These are phyloP conservation scores for Drosophila persimilis DNA, from an alignment of 1,140 invertebrate species.

Conservation along the genomic window DNA sequence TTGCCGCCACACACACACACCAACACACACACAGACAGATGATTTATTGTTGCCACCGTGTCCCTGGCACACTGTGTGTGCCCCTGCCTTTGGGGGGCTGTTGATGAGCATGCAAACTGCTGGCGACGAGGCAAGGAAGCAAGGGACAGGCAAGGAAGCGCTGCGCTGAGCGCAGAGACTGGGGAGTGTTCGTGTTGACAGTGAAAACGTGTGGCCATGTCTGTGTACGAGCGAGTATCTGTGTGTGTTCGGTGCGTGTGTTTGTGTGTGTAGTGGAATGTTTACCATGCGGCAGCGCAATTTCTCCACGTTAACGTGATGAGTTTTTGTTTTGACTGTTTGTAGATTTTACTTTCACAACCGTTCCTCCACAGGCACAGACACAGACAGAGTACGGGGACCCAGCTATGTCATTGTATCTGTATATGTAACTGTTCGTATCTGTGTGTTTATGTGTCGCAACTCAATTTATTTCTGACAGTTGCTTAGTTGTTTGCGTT, in stretches of 20 bases:
- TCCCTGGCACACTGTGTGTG: constrained; percentile 34
- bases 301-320: constrained; percentile 67
- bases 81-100: constrained; percentile 21
- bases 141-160: not conserved
- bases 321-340: constrained; percentile 66
- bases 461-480: constrained; percentile 66
- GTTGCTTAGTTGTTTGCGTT: constrained; percentile 39
- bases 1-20: constrained; percentile 17
- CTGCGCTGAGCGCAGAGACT: constrained; percentile 37
- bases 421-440: not conserved
- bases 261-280: constrained; percentile 46
- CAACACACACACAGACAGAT: constrained; percentile 39
- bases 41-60: constrained; percentile 68
- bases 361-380: not conserved
- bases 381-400: constrained; percentile 2
- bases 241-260: constrained; percentile 8
- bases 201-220: constrained; percentile 63
- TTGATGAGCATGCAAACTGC: constrained; percentile 58
- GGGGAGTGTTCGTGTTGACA: constrained; percentile 58
- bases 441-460: constrained; percentile 15
- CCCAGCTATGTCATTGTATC: constrained; percentile 20
- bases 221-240: constrained; percentile 5
- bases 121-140: not conserved
- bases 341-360: constrained; percentile 51
- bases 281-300: constrained; percentile 55